A percentile compares a stretch with the other conserved stretches of the same genome.
These are phyloP conservation scores for Scolopax mira DNA, from an alignment of 2,113 vertebrate species.

Conservation along the genomic window DNA sequence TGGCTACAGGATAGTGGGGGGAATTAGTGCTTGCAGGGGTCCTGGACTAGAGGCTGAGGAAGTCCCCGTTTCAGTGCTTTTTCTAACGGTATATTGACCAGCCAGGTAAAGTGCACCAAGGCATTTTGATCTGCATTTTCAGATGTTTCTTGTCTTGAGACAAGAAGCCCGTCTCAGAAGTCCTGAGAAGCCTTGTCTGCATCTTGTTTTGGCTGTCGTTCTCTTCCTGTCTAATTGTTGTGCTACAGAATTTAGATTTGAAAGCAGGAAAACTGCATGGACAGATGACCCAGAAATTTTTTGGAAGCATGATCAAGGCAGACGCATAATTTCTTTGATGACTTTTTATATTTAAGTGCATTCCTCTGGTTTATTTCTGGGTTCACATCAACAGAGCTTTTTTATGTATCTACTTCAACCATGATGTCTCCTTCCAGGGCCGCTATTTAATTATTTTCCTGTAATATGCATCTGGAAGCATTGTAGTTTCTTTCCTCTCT, in stretches of 20 bases:
- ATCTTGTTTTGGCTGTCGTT: background rate
- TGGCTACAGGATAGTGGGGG: fast-evolving
- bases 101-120: background rate
- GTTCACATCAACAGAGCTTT: slow-evolving; percentile 21
- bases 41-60: background rate
- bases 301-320: background rate
- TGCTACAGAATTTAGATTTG: background rate
- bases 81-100: background rate
- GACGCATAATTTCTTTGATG: slow-evolving; percentile 1
- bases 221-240: background rate
- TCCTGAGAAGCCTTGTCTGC: background rate
- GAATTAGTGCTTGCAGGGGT: background rate
- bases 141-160: background rate
- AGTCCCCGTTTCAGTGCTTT: background rate
- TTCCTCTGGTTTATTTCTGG: slow-evolving; percentile 44
- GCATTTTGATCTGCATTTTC: background rate
- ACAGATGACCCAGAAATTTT: slow-evolving; percentile 8
- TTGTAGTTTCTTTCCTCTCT: background rate
- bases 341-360: slow-evolving; percentile 18
- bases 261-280: background rate
- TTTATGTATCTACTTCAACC: background rate
- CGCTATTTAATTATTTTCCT: slow-evolving; percentile 30
- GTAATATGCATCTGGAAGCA: slow-evolving; percentile 42
- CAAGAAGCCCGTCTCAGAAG: no score
- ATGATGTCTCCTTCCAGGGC: background rate